Conservation (phyloP, 2,113 vertebrate genomes). For the Calypte anna region DNA sequence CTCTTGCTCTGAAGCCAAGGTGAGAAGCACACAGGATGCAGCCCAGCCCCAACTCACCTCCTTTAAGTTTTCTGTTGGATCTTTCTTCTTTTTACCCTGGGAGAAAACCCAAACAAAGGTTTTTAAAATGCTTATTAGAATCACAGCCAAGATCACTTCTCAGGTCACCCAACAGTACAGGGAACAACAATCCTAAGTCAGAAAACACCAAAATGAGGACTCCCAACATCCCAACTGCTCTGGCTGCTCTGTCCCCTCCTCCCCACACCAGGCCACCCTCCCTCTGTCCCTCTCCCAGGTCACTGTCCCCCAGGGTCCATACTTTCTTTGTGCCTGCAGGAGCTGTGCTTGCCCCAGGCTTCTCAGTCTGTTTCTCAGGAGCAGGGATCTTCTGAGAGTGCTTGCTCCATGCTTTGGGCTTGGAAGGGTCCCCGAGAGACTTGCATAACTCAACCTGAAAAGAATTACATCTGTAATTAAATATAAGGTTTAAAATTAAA, state of each 20-base stretch:
- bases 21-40: accelerated
- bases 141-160: neutral
- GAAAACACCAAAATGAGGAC: neutral
- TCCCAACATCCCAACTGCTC: accelerated
- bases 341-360: neutral
- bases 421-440: slow-evolving; percentile 91
- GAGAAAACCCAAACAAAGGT: neutral
- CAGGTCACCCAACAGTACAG: neutral
- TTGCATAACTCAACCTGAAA: slow-evolving; percentile 92
- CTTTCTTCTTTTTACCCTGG: slow-evolving; percentile 80
- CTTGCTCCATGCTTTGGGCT: slow-evolving; percentile 92
- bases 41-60: slow-evolving; percentile 76
- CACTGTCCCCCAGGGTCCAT: accelerated
- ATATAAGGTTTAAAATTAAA: no score
- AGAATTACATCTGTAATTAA: neutral
- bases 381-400: slow-evolving; percentile 76
- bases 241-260: neutral
- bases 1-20: neutral
- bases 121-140: neutral
- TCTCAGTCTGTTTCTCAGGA: neutral
- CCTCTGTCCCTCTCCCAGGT: neutral
- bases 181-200: neutral
- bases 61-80: slow-evolving; percentile 64
- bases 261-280: neutral
- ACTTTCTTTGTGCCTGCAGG: slow-evolving; percentile 72